These are phyloP conservation scores for Bicyclus anynana DNA, from an alignment of 1,140 invertebrate species.

Conservation along the genomic window DNA sequence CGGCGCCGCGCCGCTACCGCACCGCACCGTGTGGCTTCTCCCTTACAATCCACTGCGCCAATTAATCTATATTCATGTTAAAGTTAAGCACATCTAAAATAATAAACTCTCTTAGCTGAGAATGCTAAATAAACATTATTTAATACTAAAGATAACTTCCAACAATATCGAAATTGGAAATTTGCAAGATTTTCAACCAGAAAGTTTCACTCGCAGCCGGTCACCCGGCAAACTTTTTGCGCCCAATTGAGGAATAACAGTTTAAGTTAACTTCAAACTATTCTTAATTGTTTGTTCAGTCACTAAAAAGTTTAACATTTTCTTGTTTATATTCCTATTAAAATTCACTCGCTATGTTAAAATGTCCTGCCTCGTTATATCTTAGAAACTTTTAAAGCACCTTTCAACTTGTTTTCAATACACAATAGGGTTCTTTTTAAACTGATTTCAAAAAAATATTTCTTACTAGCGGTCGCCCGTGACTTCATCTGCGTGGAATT, in stretches of 20 bases:
- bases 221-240: slow-evolving; percentile 8
- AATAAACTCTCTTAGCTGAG: too few relatives aligned
- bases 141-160: background rate
- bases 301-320: slow-evolving; percentile 14
- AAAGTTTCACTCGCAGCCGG: slow-evolving; percentile 9
- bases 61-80: too few relatives aligned
- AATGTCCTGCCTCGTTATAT: slow-evolving; percentile 3
- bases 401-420: background rate
- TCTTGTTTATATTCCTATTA: slow-evolving; percentile 13
- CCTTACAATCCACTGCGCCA: too few relatives aligned
- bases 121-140: background rate
- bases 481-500: too few relatives aligned
- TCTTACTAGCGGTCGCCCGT: too few relatives aligned
- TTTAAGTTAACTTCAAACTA: slow-evolving; percentile 19
- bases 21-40: too few relatives aligned
- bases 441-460: too few relatives aligned
- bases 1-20: too few relatives aligned
- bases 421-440: too few relatives aligned
- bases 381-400: background rate
- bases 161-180: background rate
- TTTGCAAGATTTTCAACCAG: background rate
- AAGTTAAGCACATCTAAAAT: too few relatives aligned
- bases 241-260: slow-evolving; percentile 23
- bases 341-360: slow-evolving; percentile 6
- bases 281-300: slow-evolving; percentile 25